These are phyloP conservation scores for Plebejus anna DNA, from an alignment of 2,888 invertebrate species.

Conservation along the genomic window DNA sequence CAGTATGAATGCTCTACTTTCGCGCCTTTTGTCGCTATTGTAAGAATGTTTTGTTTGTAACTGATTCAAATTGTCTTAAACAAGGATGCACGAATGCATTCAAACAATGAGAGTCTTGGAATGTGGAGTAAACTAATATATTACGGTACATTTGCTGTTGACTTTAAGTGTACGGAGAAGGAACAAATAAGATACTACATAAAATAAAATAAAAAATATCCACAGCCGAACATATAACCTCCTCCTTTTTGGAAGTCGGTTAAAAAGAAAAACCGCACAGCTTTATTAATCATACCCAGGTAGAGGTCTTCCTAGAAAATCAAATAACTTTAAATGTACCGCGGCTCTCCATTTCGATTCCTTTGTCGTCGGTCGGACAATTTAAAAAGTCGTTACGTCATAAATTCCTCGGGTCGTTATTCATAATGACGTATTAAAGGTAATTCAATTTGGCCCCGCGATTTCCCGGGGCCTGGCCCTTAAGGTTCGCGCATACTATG, in stretches of 20 bases:
- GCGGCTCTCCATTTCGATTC: slow-evolving; percentile 12
- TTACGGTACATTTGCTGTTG: background rate
- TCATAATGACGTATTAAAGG: slow-evolving; percentile 27
- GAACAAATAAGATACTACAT: background rate
- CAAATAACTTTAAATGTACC: background rate
- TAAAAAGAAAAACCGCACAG: background rate
- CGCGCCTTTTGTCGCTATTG: background rate
- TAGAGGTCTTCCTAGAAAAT: background rate
- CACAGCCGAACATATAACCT: no score
- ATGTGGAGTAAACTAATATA: background rate
- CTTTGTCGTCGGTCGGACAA: slow-evolving; percentile 16
- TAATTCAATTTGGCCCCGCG: slow-evolving; percentile 23
- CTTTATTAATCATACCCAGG: background rate
- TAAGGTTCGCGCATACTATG: background rate
- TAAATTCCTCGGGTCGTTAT: slow-evolving; percentile 21
- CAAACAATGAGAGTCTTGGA: background rate
- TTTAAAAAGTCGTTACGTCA: slow-evolving; percentile 25
- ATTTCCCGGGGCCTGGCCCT: background rate
- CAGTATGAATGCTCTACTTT: slow-evolving; percentile 3
- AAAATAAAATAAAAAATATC: background rate
- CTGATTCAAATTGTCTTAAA: slow-evolving; percentile 1
- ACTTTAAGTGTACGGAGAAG: background rate
- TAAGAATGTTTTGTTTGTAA: slow-evolving; percentile 1
- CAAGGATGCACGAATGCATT: background rate
- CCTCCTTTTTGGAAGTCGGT: no score